Conservation (phyloP, 2,113 vertebrate species). For the Hypomesus transpacificus region DNA sequence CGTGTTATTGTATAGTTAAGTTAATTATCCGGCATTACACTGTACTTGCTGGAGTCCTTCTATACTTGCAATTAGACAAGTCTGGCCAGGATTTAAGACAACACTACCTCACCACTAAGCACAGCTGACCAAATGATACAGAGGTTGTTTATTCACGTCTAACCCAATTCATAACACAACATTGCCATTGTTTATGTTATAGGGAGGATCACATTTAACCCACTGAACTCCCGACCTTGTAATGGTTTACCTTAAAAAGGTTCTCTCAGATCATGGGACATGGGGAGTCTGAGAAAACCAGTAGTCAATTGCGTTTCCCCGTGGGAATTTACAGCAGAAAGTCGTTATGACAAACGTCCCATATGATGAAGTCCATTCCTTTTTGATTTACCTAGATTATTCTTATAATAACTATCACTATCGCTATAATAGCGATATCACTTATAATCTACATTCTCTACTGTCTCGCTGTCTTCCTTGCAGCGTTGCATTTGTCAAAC, state of each 20-base stretch:
- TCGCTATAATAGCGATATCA: no score
- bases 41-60: constrained; percentile 6
- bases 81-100: constrained; percentile 1
- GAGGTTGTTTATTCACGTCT: constrained; percentile 20
- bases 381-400: neutral
- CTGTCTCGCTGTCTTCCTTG: neutral
- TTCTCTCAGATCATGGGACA: constrained; percentile 6
- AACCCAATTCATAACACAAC: constrained; percentile 17
- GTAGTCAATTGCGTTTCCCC: no score
- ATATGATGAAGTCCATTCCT: neutral
- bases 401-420: neutral
- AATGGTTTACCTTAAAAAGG: neutral
- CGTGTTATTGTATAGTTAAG: constrained; percentile 17
- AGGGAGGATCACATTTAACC: neutral
- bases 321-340: no score
- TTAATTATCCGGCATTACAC: constrained; percentile 13
- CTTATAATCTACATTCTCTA: neutral
- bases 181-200: neutral
- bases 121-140: constrained; percentile 8
- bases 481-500: constrained; percentile 27
- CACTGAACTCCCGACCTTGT: neutral
- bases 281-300: constrained; percentile 1
- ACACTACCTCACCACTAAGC: constrained; percentile 3
- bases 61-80: constrained; percentile 23
- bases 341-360: no score